Percentiles rank a stretch among this genome's conserved stretches.
Conservation (phyloP, 2,797 vertebrate genomes). For the Phataginus tricuspis region DNA sequence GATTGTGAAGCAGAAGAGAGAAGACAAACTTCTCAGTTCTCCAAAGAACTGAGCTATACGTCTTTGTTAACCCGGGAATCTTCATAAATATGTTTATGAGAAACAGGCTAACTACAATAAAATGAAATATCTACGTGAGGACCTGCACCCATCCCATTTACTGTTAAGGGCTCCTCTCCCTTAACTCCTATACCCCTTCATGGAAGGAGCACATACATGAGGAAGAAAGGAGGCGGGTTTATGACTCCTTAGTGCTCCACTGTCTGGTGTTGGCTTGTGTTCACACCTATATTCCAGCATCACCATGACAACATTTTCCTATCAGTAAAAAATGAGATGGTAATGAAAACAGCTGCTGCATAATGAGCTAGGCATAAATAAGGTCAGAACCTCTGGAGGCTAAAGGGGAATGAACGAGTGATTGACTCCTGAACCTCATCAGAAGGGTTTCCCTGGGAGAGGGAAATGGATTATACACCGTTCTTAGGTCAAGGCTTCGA, state of each 20-base stretch:
- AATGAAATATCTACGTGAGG: background rate
- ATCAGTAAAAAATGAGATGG: background rate
- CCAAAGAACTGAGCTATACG: background rate
- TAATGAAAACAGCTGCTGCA: background rate
- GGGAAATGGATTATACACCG: background rate
- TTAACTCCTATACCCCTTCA: background rate
- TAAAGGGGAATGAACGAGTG: background rate
- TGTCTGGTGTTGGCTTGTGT: background rate
- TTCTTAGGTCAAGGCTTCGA: background rate
- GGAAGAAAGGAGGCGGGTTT: background rate
- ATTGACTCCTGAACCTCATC: background rate
- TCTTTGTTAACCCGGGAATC: background rate
- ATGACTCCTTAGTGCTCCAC: background rate
- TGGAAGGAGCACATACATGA: background rate
- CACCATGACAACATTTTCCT: background rate
- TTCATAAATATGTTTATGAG: background rate
- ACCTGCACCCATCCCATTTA: background rate
- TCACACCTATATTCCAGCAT: slow-evolving; percentile 9
- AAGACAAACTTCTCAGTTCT: background rate
- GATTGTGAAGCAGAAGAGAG: background rate
- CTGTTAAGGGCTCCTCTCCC: background rate
- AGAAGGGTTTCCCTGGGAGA: background rate
- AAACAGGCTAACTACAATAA: background rate
- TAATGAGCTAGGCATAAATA: background rate
- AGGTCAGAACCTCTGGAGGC: background rate